Conservation (phyloP, 2,113 vertebrate species). For the Desmodus rotundus region DNA sequence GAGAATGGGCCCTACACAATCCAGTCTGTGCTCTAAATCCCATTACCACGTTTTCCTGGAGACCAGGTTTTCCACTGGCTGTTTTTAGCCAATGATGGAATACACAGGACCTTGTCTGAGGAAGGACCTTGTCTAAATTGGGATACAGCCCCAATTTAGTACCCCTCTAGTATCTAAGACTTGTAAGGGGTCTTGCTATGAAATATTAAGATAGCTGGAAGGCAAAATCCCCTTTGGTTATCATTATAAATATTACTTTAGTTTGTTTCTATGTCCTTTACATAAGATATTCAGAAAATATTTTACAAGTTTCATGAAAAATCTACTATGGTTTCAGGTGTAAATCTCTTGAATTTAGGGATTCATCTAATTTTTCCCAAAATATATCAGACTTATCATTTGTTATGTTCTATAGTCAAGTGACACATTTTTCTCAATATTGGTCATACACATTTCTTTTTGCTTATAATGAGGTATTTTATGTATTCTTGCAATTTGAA, state of each 20-base stretch:
- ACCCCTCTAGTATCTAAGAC: not conserved
- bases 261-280: not conserved
- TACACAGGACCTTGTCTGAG: not conserved
- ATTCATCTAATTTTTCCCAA: not conserved
- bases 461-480: not conserved
- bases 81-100: not conserved
- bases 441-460: not conserved
- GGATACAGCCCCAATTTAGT: not conserved
- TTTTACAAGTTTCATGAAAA: not conserved
- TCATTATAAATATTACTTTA: not conserved
- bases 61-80: rapidly evolving
- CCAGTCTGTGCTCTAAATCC: not conserved
- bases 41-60: not conserved
- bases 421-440: not conserved
- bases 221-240: not conserved
- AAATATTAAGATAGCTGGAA: not conserved
- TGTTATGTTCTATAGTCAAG: not conserved
- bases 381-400: not conserved
- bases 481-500: not conserved
- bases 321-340: not conserved
- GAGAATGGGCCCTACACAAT: not conserved
- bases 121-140: not conserved
- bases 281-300: not conserved
- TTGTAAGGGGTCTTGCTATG: not conserved
- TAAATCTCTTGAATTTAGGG: not conserved